Conservation (phyloP, 1,140 invertebrate genomes). For the Bombus huntii region DNA sequence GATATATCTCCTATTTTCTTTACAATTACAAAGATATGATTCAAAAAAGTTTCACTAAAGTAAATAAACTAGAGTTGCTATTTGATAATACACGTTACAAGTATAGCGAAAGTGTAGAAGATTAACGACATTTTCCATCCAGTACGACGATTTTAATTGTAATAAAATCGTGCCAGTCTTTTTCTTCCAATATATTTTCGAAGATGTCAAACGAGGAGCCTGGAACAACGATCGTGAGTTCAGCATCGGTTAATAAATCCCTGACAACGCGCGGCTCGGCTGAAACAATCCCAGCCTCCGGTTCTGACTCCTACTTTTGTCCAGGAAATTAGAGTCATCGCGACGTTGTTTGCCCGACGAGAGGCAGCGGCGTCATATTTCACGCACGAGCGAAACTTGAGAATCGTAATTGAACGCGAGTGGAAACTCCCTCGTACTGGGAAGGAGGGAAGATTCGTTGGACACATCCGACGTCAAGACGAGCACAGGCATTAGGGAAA, state of each 20-base stretch:
- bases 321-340: slow-evolving; percentile 49
- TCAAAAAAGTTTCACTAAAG: neutral
- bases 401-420: slow-evolving; percentile 57
- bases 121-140: too few relatives aligned
- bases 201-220: neutral
- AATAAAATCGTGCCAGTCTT: too few relatives aligned
- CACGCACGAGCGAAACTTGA: slow-evolving; percentile 47
- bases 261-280: too few relatives aligned
- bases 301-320: slow-evolving; percentile 19
- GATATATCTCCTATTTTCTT: neutral
- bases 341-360: slow-evolving; percentile 28
- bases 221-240: neutral
- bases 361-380: slow-evolving; percentile 46
- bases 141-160: too few relatives aligned
- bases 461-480: slow-evolving; percentile 45
- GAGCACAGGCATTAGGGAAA: slow-evolving; percentile 47
- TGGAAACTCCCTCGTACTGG: too few relatives aligned
- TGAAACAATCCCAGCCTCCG: neutral
- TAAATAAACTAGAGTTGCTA: too few relatives aligned
- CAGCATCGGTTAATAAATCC: slow-evolving; percentile 16
- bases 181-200: neutral
- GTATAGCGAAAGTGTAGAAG: too few relatives aligned
- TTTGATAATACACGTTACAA: too few relatives aligned
- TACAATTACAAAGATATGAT: neutral
- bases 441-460: slow-evolving; percentile 36